Evolutionary conservation across 2,113 vertebrate genomes (phyloP).

Genomic region (Seriola rivoliana): DNA sequence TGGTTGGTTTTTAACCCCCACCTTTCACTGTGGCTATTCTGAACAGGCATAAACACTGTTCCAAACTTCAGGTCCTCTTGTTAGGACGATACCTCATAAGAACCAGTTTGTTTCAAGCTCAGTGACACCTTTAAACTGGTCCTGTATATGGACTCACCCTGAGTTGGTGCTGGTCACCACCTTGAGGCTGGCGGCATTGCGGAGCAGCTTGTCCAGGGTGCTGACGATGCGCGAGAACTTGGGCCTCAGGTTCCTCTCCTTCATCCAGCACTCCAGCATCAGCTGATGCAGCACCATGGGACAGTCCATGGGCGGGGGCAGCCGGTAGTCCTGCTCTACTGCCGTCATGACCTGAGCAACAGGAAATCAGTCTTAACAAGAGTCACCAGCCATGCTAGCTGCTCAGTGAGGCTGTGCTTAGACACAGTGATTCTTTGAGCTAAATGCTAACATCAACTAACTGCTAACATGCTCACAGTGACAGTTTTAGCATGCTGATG

Average conservation of each 20-base stretch:
- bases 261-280: constrained; percentile 99
- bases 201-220: constrained; percentile 97
- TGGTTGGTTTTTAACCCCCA: not conserved
- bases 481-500: not conserved
- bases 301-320: constrained; percentile 99
- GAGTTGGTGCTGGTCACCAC: constrained; percentile 95
- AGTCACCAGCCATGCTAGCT: not conserved
- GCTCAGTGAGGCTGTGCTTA: not conserved
- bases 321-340: constrained; percentile 97
- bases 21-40: not conserved
- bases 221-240: constrained; percentile 98
- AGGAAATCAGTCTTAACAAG: not conserved
- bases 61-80: not conserved
- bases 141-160: constrained; percentile 86
- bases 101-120: not conserved
- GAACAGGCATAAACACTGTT: not conserved
- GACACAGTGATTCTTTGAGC: not conserved
- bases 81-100: rapidly evolving
- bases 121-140: not conserved
- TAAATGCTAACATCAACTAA: not conserved
- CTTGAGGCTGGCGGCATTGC: constrained; percentile 97
- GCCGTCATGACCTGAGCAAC: constrained; percentile 94
- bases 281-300: constrained; percentile 97
- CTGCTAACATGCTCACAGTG: not conserved
- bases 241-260: constrained; percentile 96